phyloP scores from a whole-genome alignment of 2,797 vertebrate genomes.

The Morelia viridis region DNA sequence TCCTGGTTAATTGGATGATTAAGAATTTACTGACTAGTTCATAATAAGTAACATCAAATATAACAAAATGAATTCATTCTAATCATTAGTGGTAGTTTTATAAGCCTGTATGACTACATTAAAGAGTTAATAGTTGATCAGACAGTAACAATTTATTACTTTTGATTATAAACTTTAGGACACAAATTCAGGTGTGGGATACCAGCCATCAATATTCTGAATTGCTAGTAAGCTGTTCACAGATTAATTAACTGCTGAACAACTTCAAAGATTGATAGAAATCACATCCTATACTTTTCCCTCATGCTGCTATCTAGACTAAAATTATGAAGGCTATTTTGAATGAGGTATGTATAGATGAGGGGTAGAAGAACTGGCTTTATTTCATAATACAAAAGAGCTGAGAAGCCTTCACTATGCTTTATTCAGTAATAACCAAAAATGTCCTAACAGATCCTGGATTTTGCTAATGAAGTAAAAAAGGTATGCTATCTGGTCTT shows the following conservation, averaged over 20 bases:
- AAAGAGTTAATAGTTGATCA: background rate
- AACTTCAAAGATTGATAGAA: background rate
- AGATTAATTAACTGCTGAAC: conserved; percentile 2
- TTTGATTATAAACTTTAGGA: background rate
- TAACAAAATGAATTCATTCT: background rate
- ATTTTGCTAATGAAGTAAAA: background rate
- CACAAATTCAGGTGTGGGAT: background rate
- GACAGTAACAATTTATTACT: background rate
- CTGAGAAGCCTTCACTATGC: background rate
- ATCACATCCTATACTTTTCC: background rate
- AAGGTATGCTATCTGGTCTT: background rate
- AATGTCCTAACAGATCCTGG: background rate
- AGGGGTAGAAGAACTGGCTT: background rate
- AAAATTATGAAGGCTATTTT: background rate
- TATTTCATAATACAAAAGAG: background rate
- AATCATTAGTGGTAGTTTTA: background rate
- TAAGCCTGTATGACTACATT: background rate
- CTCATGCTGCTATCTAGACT: background rate
- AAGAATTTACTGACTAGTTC: background rate
- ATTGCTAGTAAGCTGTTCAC: background rate
- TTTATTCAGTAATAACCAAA: background rate
- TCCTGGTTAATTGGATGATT: background rate
- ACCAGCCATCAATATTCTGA: background rate
- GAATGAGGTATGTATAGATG: background rate
- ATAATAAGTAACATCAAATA: background rate